phyloP scores from a whole-genome alignment of 1,140 invertebrate species.

The Drosophila orosa region DNA sequence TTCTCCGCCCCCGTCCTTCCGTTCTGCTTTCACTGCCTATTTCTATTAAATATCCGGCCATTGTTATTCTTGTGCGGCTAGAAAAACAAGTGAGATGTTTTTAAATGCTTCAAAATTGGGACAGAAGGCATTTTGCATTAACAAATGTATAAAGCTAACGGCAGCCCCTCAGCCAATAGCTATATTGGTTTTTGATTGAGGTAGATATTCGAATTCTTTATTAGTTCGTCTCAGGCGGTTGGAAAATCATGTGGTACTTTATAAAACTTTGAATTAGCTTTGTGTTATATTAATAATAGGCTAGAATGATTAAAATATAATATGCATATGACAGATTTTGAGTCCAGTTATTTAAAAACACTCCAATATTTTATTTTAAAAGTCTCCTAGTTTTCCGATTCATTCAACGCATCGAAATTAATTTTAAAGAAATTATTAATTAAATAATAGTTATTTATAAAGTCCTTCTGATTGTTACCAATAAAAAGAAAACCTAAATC shows the following conservation, averaged over 20 bases:
- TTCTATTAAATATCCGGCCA: constrained; percentile 35
- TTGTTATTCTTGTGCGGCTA: constrained; percentile 28
- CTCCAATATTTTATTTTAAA: background rate
- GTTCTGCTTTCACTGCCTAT: constrained; percentile 19
- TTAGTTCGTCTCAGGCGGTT: background rate
- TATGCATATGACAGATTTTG: too few relatives aligned
- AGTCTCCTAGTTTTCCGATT: too few relatives aligned
- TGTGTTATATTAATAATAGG: background rate
- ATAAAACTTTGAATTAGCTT: background rate
- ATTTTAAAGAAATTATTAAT: background rate
- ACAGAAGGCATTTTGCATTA: constrained; percentile 12
- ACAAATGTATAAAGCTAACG: background rate
- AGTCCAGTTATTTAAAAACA: background rate
- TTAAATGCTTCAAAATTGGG: constrained; percentile 28
- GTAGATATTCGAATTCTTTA: background rate
- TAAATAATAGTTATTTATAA: background rate
- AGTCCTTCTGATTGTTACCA: background rate
- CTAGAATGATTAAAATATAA: too few relatives aligned
- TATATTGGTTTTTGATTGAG: background rate
- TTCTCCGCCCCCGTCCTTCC: constrained; percentile 8
- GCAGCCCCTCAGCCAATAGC: background rate
- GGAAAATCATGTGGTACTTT: background rate
- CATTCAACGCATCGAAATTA: background rate
- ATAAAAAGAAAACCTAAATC: background rate
- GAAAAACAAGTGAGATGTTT: constrained; percentile 39